Percentiles rank a stretch among this genome's conserved stretches.
These are phyloP conservation scores for Lampris incognitus DNA, from an alignment of 2,113 vertebrate species.

Conservation along the genomic window DNA sequence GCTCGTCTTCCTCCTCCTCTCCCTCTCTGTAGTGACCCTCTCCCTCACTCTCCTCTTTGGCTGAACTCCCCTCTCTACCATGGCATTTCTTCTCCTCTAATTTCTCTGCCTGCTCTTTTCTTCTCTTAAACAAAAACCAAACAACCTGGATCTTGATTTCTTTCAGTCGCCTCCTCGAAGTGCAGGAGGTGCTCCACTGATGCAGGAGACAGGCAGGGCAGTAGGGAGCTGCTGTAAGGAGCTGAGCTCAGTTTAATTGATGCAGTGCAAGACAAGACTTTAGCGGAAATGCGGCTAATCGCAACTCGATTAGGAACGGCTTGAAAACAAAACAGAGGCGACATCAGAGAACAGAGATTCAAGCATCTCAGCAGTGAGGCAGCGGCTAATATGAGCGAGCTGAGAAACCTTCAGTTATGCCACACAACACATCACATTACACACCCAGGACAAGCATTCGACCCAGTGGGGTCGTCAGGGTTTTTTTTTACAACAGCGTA, in stretches of 20 bases:
- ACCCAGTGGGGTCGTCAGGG: constrained; percentile 10
- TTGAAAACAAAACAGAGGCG: constrained; percentile 9
- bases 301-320: not conserved
- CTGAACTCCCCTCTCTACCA: constrained; percentile 61
- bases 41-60: constrained; percentile 80
- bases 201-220: constrained; percentile 46
- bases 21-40: constrained; percentile 54
- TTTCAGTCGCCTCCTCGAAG: constrained; percentile 54
- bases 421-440: not conserved
- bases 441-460: not conserved
- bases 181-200: constrained; percentile 49
- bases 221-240: constrained; percentile 41
- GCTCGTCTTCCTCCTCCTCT: constrained; percentile 65
- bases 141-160: constrained; percentile 64
- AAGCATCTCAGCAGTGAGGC: constrained; percentile 5
- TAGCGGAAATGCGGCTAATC: not conserved
- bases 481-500: constrained; percentile 27
- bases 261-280: constrained; percentile 36
- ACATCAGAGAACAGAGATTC: constrained; percentile 3
- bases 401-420: not conserved
- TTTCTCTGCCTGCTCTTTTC: constrained; percentile 60
- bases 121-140: constrained; percentile 42
- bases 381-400: constrained; percentile 18
- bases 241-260: constrained; percentile 41
- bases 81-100: constrained; percentile 35